phyloP scores from a whole-genome alignment of 2,888 invertebrate species.

The Noctua fimbriata region DNA sequence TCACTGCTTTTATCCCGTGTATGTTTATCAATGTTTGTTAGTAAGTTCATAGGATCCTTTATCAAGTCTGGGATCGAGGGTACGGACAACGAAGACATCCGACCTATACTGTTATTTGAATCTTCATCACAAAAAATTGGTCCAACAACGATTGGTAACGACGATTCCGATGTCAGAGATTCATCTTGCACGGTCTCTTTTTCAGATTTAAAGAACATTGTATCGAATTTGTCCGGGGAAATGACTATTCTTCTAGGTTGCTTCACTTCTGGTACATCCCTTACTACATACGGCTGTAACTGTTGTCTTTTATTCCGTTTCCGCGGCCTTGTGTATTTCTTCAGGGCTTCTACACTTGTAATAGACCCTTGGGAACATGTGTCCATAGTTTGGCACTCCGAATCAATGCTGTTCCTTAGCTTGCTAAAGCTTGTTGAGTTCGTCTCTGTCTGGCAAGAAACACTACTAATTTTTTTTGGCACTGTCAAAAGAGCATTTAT shows the following conservation, averaged over 20 bases:
- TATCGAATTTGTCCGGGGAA: conserved; percentile 65
- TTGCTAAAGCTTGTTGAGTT: neutral
- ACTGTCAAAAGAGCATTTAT: conserved; percentile 78
- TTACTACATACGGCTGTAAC: conserved; percentile 77
- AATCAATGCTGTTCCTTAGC: conserved; percentile 16
- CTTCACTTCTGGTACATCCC: conserved; percentile 60
- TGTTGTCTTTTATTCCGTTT: conserved; percentile 66
- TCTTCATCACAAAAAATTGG: conserved; percentile 71
- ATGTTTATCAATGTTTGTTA: conserved; percentile 59
- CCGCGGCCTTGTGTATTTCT: conserved; percentile 30
- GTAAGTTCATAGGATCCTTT: conserved; percentile 60
- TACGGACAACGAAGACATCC: conserved; percentile 69
- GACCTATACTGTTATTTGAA: conserved; percentile 74
- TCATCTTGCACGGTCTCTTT: conserved; percentile 10
- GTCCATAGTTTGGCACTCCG: conserved; percentile 74
- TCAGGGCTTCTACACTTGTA: conserved; percentile 40
- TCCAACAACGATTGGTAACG: conserved; percentile 56
- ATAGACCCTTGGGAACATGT: conserved; percentile 15
- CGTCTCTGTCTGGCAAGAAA: conserved; percentile 48
- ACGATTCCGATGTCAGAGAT: neutral
- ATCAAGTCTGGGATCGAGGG: conserved; percentile 64
- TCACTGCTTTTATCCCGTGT: conserved; percentile 62
- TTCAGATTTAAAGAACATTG: conserved; percentile 13
- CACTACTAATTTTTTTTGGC: conserved; percentile 50
- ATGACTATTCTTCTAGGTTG: conserved; percentile 71